Evolutionary conservation across 2,888 invertebrate species (phyloP), one percentile per base, ranked within the genome.

Genomic region (Ceratothoa steindachneri): DNA sequence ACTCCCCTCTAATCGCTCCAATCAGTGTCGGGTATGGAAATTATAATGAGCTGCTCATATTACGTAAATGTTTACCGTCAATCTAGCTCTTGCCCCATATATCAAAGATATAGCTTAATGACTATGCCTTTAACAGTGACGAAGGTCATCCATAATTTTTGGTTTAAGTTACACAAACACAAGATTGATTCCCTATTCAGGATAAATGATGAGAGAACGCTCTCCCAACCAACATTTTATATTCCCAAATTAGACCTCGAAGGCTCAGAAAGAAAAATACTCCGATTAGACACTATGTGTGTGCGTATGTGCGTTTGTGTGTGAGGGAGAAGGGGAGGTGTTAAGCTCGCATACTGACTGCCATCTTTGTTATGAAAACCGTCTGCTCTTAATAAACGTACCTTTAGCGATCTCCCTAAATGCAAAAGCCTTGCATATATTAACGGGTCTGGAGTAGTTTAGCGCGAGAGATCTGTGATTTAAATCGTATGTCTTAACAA

Each of bases 371-470:
- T 60, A 55, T 24, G 24, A 60, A 60, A 60, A 60, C 27, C 60
- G 60, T 60, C 60, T 60, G 60, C 27, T 60, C 60, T 60, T 60
- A 60, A 60, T 60, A 60, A 60, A 60, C 60, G 22, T 60, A 60
- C 60, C 60, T 60, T 60, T n/a, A 15, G n/a, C 60, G 9, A n/a
- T 3, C 60, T 60, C 60, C 60, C 27, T 24, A 60, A 60, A 60
- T 60, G n/a, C 60, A 60, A 60, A 60, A 60, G 60, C 22, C 27
- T 60, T 60, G 60, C 60, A 60, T 60, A 60, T 24, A 60, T 60
- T 60, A 60, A 60, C 60, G 60, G 60, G 60, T 60, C 60, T 60
- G 60, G 60, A 22, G 60, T 60, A 24, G 12, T 60, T 22, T 60
- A 60, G 19, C 60, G 60, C 24, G n/a, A 12, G 60, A 60, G 60